Conservation (phyloP, 2,113 vertebrate species). For the Cyprinodon tularosa region DNA sequence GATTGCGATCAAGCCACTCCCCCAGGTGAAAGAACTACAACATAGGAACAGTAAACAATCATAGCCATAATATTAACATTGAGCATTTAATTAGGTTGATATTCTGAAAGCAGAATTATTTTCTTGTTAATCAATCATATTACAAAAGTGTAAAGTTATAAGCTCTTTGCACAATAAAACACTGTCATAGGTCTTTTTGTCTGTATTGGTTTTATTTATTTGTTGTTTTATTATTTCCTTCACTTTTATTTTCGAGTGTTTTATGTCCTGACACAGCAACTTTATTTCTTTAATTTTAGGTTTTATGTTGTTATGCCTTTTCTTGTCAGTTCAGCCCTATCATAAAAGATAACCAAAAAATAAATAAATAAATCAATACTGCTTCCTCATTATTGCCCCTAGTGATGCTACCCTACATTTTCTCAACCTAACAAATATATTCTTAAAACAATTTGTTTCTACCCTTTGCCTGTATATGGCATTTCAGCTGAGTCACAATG, state of each 20-base stretch:
- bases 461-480: slow-evolving; percentile 20
- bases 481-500: slow-evolving; percentile 48
- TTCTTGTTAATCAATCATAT: not conserved
- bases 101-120: not conserved
- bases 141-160: not conserved
- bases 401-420: not conserved
- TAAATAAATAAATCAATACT: not conserved
- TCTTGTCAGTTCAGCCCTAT: too few species aligned
- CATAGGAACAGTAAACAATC: too few species aligned
- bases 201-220: too few species aligned
- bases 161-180: not conserved
- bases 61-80: too few species aligned
- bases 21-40: too few species aligned
- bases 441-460: slow-evolving; percentile 52
- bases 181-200: not conserved
- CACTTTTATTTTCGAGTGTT: too few species aligned
- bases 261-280: too few species aligned
- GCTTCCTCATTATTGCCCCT: not conserved
- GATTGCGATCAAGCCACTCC: too few species aligned
- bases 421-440: slow-evolving; percentile 18
- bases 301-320: not conserved
- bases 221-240: too few species aligned
- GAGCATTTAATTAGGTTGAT: not conserved
- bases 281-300: not conserved
- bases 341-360: not conserved